Evolutionary conservation across 2,888 invertebrate genomes (phyloP).

Genomic region (Cephus sareptanus): DNA sequence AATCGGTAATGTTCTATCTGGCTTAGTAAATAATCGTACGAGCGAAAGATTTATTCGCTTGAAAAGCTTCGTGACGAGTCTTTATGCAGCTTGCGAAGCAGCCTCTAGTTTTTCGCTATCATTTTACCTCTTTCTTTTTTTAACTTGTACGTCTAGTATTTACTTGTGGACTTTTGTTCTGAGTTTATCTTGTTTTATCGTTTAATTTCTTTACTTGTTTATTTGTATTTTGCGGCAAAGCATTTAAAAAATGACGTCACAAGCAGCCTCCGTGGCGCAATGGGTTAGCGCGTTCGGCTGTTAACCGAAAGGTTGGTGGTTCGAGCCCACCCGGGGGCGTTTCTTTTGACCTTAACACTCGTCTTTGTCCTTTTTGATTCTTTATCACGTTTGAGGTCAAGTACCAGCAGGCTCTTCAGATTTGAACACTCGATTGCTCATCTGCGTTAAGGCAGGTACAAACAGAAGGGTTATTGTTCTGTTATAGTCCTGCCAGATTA

Average conservation of each 20-base stretch:
- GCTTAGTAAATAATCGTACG: not conserved
- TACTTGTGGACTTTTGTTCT: not conserved
- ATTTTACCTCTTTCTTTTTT: not conserved
- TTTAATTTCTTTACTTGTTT: not conserved
- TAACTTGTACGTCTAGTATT: not conserved
- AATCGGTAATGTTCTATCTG: conserved; percentile 2
- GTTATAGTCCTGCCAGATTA: not conserved
- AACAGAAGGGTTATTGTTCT: not conserved
- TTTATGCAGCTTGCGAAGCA: not conserved
- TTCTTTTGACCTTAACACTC: not conserved
- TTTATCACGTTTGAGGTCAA: not conserved
- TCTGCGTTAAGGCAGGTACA: not conserved
- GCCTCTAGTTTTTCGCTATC: not conserved
- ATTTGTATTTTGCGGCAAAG: not conserved
- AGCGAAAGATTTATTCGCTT: not conserved
- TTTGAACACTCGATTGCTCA: too few species aligned
- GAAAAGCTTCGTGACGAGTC: not conserved
- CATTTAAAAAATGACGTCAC: not conserved
- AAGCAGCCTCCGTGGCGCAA: conserved; percentile 84
- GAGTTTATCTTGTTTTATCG: not conserved
- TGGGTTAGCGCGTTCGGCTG: conserved; percentile 98
- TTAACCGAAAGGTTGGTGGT: conserved; percentile 99
- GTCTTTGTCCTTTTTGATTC: not conserved
- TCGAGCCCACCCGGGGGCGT: conserved; percentile 90
- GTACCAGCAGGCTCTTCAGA: not conserved